phyloP scores from a whole-genome alignment of 2,797 vertebrate species.

The Enteromius trimaculatus region DNA sequence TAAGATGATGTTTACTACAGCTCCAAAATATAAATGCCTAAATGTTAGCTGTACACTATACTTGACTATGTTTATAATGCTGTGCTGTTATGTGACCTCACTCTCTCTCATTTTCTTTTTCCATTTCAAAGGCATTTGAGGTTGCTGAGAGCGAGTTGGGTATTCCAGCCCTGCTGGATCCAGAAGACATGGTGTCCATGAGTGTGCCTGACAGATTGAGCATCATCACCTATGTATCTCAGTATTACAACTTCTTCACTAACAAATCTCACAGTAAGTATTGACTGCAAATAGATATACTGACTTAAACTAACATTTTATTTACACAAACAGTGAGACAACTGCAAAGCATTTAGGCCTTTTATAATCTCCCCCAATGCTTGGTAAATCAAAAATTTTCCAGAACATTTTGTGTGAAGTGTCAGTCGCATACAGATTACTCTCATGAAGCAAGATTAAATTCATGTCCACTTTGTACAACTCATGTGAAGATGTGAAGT shows the following conservation, averaged over 20 bases:
- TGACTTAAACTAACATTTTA: neutral
- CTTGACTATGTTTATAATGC: neutral
- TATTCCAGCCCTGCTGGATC: conserved; percentile 94
- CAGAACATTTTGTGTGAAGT: neutral
- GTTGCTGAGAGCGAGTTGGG: conserved; percentile 92
- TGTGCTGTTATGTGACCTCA: neutral
- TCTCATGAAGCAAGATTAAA: neutral
- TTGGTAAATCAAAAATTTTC: neutral
- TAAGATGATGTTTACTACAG: neutral
- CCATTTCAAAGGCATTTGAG: conserved; percentile 78
- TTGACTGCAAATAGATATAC: neutral
- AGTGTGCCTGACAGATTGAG: conserved; percentile 94
- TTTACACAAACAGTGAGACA: neutral
- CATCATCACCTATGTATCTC: conserved; percentile 97
- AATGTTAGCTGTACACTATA: neutral
- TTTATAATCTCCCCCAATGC: neutral
- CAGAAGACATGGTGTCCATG: conserved; percentile 98
- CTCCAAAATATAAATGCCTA: neutral
- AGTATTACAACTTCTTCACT: conserved; percentile 96
- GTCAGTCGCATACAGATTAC: neutral
- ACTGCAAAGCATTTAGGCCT: neutral
- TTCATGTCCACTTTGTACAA: neutral
- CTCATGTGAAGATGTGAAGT: neutral
- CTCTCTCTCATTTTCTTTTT: neutral
- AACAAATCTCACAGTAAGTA: conserved; percentile 78